Base-by-base conservation (phyloP, 2,797 vertebrate species). In the Peromyscus melanophrys region DNA sequence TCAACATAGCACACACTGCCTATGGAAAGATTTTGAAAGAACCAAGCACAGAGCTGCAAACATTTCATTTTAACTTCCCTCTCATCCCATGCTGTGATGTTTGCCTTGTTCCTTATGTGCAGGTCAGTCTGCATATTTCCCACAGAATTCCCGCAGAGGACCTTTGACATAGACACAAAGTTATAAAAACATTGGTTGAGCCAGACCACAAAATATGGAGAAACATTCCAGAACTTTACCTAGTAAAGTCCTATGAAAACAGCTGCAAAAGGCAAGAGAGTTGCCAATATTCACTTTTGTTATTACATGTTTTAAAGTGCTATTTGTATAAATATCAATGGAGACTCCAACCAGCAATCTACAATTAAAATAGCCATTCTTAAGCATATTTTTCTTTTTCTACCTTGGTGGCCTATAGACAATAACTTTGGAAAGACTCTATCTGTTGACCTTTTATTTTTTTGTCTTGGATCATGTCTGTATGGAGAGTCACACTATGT, bases 141-240 rank as follows among this genome's bases (percentile, higher is more conserved):
- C 98, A 98, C 94, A 98, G 98, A 99, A 98, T 99, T 98, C 98
- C 98, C 96, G 80, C 98, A 98, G 98, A 98, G 98, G 98, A 98
- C 98, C 98, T 99, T 98, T 99, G 98, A 98, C 98, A 98, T 0
- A 0, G 93, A 98, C 97, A 98, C 52, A 90, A 98, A 98, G 98
- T 97, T 98, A 98, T 84, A 98, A 98, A 99, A 99, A 99, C 98
- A 99, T 98, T 98, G 84, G 96, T 98, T 98, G 98, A 98, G 95
- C 93, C 89, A 97, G 94, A 93, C 95, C 98, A 92, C 78, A 63
- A 97, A 98, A 98, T 96, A 98, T 81, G 97, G 95, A 96, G 97
- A 98, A 98, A 97, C 94, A 98, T 97, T 97, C 97, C 97, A 98
- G 98, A 98, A 97, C 61, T 93, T 98, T 92, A 94, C 78, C 84